Conservation (phyloP, 1,140 invertebrate species). For the Apis laboriosa region DNA sequence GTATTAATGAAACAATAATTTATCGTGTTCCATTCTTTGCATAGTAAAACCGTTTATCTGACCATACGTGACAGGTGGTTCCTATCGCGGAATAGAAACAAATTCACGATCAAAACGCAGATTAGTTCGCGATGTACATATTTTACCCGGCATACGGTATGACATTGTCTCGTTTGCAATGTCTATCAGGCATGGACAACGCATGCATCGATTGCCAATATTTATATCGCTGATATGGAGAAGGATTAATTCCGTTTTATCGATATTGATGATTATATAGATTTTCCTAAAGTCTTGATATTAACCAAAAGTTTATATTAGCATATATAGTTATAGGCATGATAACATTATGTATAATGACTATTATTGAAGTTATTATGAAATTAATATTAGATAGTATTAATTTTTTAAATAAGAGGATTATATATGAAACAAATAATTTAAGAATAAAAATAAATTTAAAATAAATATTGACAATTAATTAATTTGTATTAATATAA, state of each 20-base stretch:
- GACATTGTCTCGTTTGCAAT: conserved; percentile 48
- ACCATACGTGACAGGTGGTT: conserved; percentile 53
- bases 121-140: conserved; percentile 56
- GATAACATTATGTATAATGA: background rate
- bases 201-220: conserved; percentile 42
- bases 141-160: conserved; percentile 49
- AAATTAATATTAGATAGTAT: too few species aligned
- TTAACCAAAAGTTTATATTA: conserved; percentile 12
- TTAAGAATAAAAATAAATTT: too few species aligned
- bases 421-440: too few species aligned
- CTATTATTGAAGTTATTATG: too few species aligned
- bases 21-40: conserved; percentile 48
- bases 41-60: conserved; percentile 52
- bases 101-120: conserved; percentile 51
- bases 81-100: conserved; percentile 59
- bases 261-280: background rate
- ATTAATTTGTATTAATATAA: too few species aligned
- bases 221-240: conserved; percentile 49
- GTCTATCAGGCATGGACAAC: conserved; percentile 46
- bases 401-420: too few species aligned
- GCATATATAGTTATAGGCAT: too few species aligned
- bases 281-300: conserved; percentile 2
- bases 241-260: conserved; percentile 29
- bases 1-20: conserved; percentile 65
- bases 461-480: too few species aligned